A percentile compares a stretch with the other conserved stretches of the same genome.
Conservation (phyloP, 2,113 vertebrate genomes). For the Cervus canadensis region DNA sequence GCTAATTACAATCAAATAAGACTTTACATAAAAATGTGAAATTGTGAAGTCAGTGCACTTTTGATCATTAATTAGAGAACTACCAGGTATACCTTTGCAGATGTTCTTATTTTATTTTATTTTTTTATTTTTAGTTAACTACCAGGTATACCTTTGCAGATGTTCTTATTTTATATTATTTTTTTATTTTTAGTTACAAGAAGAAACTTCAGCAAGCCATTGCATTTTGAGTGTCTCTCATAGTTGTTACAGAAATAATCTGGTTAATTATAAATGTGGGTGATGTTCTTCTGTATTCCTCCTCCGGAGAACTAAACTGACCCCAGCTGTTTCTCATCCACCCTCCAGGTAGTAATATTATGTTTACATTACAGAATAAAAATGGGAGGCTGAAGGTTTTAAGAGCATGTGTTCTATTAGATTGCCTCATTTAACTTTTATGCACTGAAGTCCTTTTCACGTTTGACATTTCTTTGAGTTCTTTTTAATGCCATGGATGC, state of each 20-base stretch:
- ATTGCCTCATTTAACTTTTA: slow-evolving; percentile 58
- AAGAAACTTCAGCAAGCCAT: slow-evolving; percentile 41
- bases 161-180: slow-evolving; percentile 47
- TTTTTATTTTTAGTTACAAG: slow-evolving; percentile 44
- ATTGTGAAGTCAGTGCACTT: slow-evolving; percentile 77
- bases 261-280: slow-evolving; percentile 51
- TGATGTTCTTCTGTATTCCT: slow-evolving; percentile 28
- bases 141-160: slow-evolving; percentile 65
- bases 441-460: slow-evolving; percentile 18
- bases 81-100: slow-evolving; percentile 65
- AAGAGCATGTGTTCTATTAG: slow-evolving; percentile 37
- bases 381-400: slow-evolving; percentile 41
- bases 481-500: slow-evolving; percentile 36
- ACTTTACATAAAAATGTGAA: slow-evolving; percentile 78
- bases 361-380: slow-evolving; percentile 53
- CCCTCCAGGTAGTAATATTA: slow-evolving; percentile 50
- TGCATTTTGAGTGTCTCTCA: background rate
- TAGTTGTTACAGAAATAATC: background rate
- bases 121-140: slow-evolving; percentile 52
- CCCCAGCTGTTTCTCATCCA: slow-evolving; percentile 38
- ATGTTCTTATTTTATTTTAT: slow-evolving; percentile 50
- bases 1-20: slow-evolving; percentile 83
- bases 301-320: slow-evolving; percentile 19
- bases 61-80: slow-evolving; percentile 81
- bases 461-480: slow-evolving; percentile 37